Percentiles rank a stretch among this genome's conserved stretches.
Evolutionary conservation across 2,888 invertebrate genomes (phyloP).

Genomic region (Clistopyga incitator): DNA sequence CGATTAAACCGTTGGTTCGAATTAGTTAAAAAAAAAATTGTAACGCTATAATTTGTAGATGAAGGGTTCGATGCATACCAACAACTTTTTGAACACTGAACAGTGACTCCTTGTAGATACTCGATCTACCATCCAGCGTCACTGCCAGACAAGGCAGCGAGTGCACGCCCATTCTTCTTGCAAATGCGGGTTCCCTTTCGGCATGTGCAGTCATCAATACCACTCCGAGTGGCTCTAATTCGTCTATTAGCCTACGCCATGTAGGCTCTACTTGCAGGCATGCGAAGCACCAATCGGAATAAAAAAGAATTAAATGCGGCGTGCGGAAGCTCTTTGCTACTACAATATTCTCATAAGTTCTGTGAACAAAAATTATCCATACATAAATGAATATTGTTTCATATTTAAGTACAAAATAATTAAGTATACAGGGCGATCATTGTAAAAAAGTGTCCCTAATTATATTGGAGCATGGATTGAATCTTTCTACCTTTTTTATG

Average conservation of each 20-base stretch:
- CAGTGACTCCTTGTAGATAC: slow-evolving; percentile 93
- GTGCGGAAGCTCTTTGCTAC: slow-evolving; percentile 93
- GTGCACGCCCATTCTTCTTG: slow-evolving; percentile 92
- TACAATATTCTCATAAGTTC: slow-evolving; percentile 94
- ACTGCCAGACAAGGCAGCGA: slow-evolving; percentile 93
- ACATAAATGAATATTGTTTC: slow-evolving; percentile 44
- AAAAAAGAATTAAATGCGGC: slow-evolving; percentile 95
- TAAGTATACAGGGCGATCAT: not conserved
- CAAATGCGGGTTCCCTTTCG: slow-evolving; percentile 91
- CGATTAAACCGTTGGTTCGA: slow-evolving; percentile 30
- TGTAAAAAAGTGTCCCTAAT: not conserved
- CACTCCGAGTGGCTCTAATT: slow-evolving; percentile 93
- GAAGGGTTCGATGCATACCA: slow-evolving; percentile 85
- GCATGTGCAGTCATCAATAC: slow-evolving; percentile 94
- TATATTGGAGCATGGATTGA: too few species aligned
- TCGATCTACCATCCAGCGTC: slow-evolving; percentile 93
- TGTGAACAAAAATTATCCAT: slow-evolving; percentile 81
- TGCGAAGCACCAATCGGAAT: slow-evolving; percentile 97
- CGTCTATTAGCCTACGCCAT: slow-evolving; percentile 93
- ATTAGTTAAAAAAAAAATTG: not conserved
- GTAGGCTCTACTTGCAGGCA: slow-evolving; percentile 95
- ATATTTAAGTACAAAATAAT: slow-evolving; percentile 61
- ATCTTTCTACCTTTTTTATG: too few species aligned
- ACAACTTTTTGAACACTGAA: slow-evolving; percentile 92
- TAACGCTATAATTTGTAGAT: not conserved